Percentiles rank a stretch among this genome's conserved stretches.
phyloP scores from a whole-genome alignment of 2,797 vertebrate species.

The Alosa sapidissima region DNA sequence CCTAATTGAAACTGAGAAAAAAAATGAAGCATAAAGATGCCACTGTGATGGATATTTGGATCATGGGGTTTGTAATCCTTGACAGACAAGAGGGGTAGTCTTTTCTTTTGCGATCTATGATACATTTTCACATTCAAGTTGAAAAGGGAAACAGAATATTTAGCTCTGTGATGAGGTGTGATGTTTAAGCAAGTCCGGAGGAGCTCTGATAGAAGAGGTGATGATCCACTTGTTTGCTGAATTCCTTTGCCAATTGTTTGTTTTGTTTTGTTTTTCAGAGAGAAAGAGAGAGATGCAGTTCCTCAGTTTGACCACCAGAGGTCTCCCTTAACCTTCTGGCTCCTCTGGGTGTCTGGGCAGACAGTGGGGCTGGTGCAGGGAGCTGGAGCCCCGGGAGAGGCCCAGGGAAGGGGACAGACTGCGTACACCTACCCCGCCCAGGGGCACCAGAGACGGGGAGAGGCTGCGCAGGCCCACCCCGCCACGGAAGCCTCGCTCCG shows the following conservation, averaged over 20 bases:
- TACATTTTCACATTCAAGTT: slow-evolving; percentile 7
- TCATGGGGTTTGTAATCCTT: background rate
- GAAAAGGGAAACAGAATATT: background rate
- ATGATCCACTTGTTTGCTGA: slow-evolving; percentile 8
- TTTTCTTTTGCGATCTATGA: background rate
- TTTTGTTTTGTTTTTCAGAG: slow-evolving; percentile 13
- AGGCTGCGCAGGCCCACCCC: slow-evolving; percentile 82
- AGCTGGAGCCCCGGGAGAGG: slow-evolving; percentile 81
- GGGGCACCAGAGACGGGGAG: slow-evolving; percentile 83
- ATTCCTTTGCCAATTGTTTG: background rate
- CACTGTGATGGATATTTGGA: background rate
- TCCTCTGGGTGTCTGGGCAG: slow-evolving; percentile 84
- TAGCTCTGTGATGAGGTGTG: slow-evolving; percentile 14
- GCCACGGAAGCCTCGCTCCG: slow-evolving; percentile 89
- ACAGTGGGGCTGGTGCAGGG: slow-evolving; percentile 78
- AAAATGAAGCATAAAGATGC: slow-evolving; percentile 9
- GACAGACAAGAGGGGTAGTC: background rate
- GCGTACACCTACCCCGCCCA: slow-evolving; percentile 70
- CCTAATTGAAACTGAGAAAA: background rate
- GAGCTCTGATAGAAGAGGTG: background rate
- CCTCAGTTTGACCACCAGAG: slow-evolving; percentile 7
- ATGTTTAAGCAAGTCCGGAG: slow-evolving; percentile 1
- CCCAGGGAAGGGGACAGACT: slow-evolving; percentile 77
- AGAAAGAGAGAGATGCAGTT: slow-evolving; percentile 24
- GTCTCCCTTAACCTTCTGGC: slow-evolving; percentile 83